These are phyloP conservation scores for Prolemur simus DNA, from an alignment of 2,113 vertebrate species.

Conservation along the genomic window DNA sequence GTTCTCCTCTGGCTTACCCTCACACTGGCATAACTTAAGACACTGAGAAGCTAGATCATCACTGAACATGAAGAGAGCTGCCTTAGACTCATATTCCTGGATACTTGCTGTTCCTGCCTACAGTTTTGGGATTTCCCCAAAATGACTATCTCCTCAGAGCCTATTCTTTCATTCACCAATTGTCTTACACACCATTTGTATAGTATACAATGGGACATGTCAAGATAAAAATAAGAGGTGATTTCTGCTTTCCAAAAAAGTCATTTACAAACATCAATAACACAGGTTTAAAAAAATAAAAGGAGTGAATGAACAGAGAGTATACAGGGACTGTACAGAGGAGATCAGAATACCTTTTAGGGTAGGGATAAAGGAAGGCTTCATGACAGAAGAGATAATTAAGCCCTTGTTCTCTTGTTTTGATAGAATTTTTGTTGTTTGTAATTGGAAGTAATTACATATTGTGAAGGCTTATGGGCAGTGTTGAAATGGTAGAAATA, in stretches of 20 bases:
- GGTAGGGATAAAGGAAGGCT: not conserved
- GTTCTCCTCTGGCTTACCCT: not conserved
- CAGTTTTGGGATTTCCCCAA: not conserved
- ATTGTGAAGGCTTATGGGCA: not conserved
- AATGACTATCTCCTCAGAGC: not conserved
- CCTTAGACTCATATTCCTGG: not conserved
- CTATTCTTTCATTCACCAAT: not conserved
- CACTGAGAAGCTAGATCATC: not conserved
- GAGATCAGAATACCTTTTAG: not conserved
- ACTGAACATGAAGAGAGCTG: not conserved
- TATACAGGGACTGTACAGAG: not conserved
- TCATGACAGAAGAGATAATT: not conserved
- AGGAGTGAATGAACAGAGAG: not conserved
- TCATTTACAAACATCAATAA: not conserved
- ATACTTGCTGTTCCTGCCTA: not conserved
- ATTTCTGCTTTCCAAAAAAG: not conserved
- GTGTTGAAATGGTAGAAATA: not conserved
- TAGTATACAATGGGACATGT: not conserved
- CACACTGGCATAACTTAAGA: not conserved
- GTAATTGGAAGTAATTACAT: conserved; percentile 6
- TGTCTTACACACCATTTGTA: not conserved
- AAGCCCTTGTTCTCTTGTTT: not conserved
- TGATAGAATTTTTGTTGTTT: not conserved
- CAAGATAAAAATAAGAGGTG: not conserved
- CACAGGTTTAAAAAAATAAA: not conserved